A percentile compares a stretch with the other conserved stretches of the same genome.
Evolutionary conservation across 1,140 invertebrate genomes (phyloP).

Genomic region (Lordiphosa stackelbergi): DNA sequence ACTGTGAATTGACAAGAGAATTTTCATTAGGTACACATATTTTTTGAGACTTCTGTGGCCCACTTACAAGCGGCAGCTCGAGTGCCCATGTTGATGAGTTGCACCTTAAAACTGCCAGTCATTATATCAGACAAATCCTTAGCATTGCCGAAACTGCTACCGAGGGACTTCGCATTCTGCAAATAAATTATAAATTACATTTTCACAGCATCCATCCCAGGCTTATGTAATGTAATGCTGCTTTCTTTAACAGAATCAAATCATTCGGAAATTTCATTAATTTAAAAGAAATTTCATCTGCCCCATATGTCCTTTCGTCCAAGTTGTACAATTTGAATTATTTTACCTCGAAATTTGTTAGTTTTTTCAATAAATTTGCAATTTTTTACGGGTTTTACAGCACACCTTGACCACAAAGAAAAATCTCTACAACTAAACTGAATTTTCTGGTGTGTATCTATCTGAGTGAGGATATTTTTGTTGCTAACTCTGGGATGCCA

Average conservation of each 20-base stretch:
- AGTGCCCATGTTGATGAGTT: constrained; percentile 85
- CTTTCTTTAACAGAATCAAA: constrained; percentile 1
- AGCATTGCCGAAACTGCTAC: constrained; percentile 76
- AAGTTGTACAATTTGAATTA: constrained; percentile 3
- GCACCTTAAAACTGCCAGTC: constrained; percentile 80
- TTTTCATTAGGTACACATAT: not conserved
- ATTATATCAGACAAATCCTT: constrained; percentile 77
- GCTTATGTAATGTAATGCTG: constrained; percentile 61
- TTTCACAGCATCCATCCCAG: not conserved
- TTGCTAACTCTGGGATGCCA: constrained; percentile 28
- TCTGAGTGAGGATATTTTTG: constrained; percentile 36
- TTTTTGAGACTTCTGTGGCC: constrained; percentile 52
- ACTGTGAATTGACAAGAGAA: constrained; percentile 81
- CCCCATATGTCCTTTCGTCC: not conserved
- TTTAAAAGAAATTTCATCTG: constrained; percentile 22
- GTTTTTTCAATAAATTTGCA: constrained; percentile 77
- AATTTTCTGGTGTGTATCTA: constrained; percentile 49
- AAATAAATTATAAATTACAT: constrained; percentile 7
- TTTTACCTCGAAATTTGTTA: constrained; percentile 76
- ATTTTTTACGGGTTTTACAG: constrained; percentile 72
- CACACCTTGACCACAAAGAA: constrained; percentile 64
- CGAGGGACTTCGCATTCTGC: constrained; percentile 76
- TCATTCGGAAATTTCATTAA: constrained; percentile 3
- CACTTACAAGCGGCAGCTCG: constrained; percentile 85
- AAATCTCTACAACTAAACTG: constrained; percentile 74